phyloP scores from a whole-genome alignment of 1,140 invertebrate species.

The Diabrotica virgifera region DNA sequence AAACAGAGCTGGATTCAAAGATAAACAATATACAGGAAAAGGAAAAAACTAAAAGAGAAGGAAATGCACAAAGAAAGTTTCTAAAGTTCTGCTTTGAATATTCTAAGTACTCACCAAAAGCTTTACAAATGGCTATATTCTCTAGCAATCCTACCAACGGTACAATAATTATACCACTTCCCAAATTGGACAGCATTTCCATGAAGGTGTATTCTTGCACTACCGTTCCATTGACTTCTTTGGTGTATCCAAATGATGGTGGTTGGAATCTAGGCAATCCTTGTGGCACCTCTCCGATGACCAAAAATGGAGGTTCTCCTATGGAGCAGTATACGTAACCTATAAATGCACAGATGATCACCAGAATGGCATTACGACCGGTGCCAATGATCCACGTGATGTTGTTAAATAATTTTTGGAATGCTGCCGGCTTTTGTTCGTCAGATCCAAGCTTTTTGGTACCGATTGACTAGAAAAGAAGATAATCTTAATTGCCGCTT shows the following conservation, averaged over 20 bases:
- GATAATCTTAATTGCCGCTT: no score
- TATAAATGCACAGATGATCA: constrained; percentile 64
- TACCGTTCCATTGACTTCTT: constrained; percentile 52
- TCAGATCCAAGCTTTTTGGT: constrained; percentile 57
- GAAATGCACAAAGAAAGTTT: background rate
- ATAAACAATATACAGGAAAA: no score
- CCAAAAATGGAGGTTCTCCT: constrained; percentile 53
- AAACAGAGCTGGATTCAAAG: no score
- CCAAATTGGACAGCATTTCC: constrained; percentile 69
- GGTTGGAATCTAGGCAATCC: constrained; percentile 63
- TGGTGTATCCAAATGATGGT: constrained; percentile 64
- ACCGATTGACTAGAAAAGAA: constrained; percentile 55
- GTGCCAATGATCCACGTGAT: constrained; percentile 65
- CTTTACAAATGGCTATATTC: constrained; percentile 81
- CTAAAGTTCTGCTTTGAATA: background rate
- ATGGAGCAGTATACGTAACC: constrained; percentile 47
- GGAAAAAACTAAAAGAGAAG: no score
- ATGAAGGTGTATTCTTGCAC: constrained; percentile 56
- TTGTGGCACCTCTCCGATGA: constrained; percentile 66
- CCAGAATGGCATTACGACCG: constrained; percentile 74
- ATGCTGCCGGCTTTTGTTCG: constrained; percentile 45
- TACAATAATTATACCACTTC: constrained; percentile 72
- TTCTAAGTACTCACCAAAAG: constrained; percentile 60
- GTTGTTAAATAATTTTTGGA: constrained; percentile 55
- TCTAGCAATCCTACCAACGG: constrained; percentile 79